Conservation (phyloP, 2,113 vertebrate species). For the Crotalus tigris region DNA sequence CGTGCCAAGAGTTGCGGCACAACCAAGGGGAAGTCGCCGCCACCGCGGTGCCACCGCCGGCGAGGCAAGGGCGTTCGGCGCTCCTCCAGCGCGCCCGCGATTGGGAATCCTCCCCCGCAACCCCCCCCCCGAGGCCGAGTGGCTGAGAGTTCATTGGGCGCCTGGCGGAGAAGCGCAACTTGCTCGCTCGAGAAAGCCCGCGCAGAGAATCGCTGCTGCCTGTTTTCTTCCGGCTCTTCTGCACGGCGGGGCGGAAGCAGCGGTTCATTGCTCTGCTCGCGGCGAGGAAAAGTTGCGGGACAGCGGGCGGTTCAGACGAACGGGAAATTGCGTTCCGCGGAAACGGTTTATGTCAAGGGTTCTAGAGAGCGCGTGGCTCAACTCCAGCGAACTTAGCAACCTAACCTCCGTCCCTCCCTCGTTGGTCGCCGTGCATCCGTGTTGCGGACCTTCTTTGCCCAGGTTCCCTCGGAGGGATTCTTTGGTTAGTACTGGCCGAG, state of each 20-base stretch:
- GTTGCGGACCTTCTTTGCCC: neutral
- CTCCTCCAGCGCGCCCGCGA: neutral
- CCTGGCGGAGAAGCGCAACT: neutral
- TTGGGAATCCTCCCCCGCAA: neutral
- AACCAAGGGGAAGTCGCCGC: neutral
- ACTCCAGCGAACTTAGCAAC: rapidly evolving
- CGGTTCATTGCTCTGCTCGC: neutral
- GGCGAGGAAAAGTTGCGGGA: neutral
- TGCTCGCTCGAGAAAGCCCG: neutral
- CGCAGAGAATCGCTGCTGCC: neutral
- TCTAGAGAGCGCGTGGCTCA: neutral
- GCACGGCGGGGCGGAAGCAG: neutral
- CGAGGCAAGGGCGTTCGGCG: neutral
- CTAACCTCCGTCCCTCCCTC: neutral
- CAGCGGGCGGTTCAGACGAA: neutral
- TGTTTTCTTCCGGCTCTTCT: neutral
- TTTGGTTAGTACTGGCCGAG: neutral
- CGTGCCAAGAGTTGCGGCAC: neutral
- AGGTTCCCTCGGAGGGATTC: neutral
- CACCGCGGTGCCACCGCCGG: neutral
- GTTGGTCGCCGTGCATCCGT: neutral
- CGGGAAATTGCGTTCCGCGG: too few species aligned
- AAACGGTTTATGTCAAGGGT: neutral
- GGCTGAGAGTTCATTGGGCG: neutral
- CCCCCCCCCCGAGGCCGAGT: neutral